phyloP scores from a whole-genome alignment of 2,797 vertebrate genomes.

The Megaceryle alcyon region DNA sequence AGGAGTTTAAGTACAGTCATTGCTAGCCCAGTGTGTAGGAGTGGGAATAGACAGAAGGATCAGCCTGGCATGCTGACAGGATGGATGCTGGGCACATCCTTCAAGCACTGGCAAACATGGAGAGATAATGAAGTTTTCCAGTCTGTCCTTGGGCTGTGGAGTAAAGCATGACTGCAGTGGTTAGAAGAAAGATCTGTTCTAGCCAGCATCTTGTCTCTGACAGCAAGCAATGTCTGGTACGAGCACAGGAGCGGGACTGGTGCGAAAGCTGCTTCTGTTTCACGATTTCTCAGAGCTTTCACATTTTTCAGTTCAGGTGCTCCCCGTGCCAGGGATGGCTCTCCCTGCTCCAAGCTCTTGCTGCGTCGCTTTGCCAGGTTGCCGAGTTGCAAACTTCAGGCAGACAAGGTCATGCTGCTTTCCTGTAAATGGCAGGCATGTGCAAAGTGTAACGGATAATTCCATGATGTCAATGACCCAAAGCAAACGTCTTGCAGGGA shows the following conservation, averaged over 20 bases:
- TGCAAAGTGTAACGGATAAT: conserved; percentile 32
- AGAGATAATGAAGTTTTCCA: not conserved
- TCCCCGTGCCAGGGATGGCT: not conserved
- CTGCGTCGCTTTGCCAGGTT: accelerated
- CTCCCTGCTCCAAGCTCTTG: not conserved
- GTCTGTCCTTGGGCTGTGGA: not conserved
- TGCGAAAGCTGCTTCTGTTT: not conserved
- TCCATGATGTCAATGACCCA: conserved; percentile 31
- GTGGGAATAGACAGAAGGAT: not conserved
- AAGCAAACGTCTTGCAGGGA: conserved; percentile 22
- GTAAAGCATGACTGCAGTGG: not conserved
- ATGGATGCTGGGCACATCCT: not conserved
- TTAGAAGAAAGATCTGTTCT: not conserved
- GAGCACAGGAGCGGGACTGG: not conserved
- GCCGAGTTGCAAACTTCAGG: not conserved
- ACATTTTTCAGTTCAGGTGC: not conserved
- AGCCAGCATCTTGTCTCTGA: not conserved
- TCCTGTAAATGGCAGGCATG: conserved; percentile 46
- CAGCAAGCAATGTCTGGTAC: not conserved
- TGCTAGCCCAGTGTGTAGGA: not conserved
- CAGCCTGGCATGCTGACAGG: not conserved
- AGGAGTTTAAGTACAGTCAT: not conserved
- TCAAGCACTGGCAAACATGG: not conserved
- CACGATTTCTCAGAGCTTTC: not conserved
- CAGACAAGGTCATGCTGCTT: conserved; percentile 45